Evolutionary conservation across 2,113 vertebrate species (phyloP), one percentile per base, ranked within the genome.

Genomic region (Vulpes vulpes): DNA sequence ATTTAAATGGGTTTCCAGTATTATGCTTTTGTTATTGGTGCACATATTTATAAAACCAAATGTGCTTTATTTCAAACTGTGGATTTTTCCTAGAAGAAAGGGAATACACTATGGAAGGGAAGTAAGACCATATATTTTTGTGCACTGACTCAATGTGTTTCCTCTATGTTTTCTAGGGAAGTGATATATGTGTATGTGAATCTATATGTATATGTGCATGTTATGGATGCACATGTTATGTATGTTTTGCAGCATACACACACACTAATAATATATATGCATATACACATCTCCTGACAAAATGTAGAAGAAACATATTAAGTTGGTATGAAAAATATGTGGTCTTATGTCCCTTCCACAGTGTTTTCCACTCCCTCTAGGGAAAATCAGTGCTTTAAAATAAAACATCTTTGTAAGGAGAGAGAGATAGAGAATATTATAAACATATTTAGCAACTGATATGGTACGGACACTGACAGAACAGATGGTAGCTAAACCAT

Each of bases 181-280:
- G 10, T 79, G 38, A 22, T 19, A 15, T n/a, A 59, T 76, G 3
- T 19, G 20, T 57, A 1, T 62, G 8, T 53, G 30, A 65, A 5
- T 49, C 4, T 10, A 17, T 23, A 51, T 49, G 11, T 0, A 17
- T 23, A 59, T 74, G 10, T 0, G 17, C 30, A 53, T 35, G 11
- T 3, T 55, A 49, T 71, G 0, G 25, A 55, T 57, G 7, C 20
- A 11, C 0, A 51, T n/a, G n/a, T n/a, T n/a, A n/a, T n/a, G n/a
- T n/a, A n/a, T n/a, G n/a, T 90, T 15, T 15, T 90, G 32, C 43
- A 95, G 62, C 32, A 27, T 8, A 25, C 15, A 27, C 14, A 76
- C 14, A 43, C 38, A 2, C 3, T 43, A 7, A 23, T 64, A 25
- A 57, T 2, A 35, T 76, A n/a, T 1, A 30, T 49, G 22, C 20